These are phyloP conservation scores for Oscheius sp. DNA, from an alignment of 2,888 invertebrate genomes.

Conservation along the genomic window DNA sequence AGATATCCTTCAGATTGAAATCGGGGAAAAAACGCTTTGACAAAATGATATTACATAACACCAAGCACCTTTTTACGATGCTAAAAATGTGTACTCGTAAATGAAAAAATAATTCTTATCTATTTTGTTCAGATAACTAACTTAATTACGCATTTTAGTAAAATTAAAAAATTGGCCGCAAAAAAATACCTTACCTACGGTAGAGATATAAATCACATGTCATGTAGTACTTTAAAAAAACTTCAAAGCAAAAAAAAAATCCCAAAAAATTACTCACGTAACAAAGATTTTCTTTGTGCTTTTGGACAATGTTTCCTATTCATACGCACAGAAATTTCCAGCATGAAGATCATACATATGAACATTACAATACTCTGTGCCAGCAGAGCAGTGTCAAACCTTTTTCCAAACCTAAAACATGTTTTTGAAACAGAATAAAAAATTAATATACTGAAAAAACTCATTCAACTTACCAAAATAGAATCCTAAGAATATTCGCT, in stretches of 20 bases:
- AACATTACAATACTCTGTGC: conserved; percentile 98
- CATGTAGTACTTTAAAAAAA: not conserved
- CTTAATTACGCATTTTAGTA: not conserved
- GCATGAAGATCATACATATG: conserved; percentile 85
- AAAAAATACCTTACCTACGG: not conserved
- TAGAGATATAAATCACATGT: not conserved
- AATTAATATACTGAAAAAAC: not conserved
- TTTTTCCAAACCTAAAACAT: conserved; percentile 96
- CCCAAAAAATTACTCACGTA: conserved; percentile 58
- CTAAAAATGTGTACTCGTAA: too few species aligned
- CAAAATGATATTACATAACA: too few species aligned
- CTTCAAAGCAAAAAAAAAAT: not conserved
- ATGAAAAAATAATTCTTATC: too few species aligned
- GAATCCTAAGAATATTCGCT: conserved; percentile 93
- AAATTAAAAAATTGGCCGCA: not conserved
- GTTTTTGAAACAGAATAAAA: not conserved
- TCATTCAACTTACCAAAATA: conserved; percentile 98
- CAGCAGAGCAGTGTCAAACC: conserved; percentile 91
- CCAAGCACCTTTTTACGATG: too few species aligned
- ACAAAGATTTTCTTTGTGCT: conserved; percentile 60
- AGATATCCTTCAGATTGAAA: too few species aligned
- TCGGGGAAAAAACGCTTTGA: too few species aligned
- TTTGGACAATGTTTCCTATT: conserved; percentile 63
- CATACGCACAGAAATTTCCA: conserved; percentile 69
- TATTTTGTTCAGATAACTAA: not conserved